Evolutionary conservation across 1,140 invertebrate species (phyloP).

Genomic region (Drosophila arawakana): DNA sequence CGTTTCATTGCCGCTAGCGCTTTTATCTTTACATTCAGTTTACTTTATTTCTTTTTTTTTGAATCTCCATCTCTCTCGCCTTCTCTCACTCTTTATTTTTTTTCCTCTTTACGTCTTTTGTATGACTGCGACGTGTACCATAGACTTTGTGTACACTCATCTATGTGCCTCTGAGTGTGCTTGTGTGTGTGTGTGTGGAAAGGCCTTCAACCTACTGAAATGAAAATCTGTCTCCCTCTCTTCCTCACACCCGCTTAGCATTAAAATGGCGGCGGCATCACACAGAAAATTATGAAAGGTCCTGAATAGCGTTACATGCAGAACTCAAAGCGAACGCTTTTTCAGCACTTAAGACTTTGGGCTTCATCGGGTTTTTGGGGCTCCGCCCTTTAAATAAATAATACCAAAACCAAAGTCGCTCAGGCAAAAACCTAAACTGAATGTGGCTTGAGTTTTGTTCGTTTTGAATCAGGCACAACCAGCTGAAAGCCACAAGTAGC

Average conservation of each 20-base stretch:
- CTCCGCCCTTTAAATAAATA: constrained; percentile 67
- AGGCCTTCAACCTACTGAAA: constrained; percentile 21
- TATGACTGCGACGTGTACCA: constrained; percentile 55
- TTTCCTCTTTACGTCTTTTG: constrained; percentile 43
- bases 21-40: constrained; percentile 77
- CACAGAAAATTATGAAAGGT: constrained; percentile 68
- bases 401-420: constrained; percentile 47
- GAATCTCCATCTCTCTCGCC: not conserved
- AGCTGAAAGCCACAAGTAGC: constrained; percentile 59
- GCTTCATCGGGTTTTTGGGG: constrained; percentile 72
- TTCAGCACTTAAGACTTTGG: constrained; percentile 67
- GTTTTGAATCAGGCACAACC: constrained; percentile 22
- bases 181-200: constrained; percentile 8
- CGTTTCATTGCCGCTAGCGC: constrained; percentile 59
- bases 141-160: constrained; percentile 11
- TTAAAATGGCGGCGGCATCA: constrained; percentile 44
- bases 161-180: not conserved
- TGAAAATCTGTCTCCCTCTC: constrained; percentile 16
- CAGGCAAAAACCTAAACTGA: constrained; percentile 24
- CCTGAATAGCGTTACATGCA: constrained; percentile 31
- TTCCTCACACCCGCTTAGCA: constrained; percentile 4
- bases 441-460: not conserved
- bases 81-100: not conserved
- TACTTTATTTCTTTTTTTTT: constrained; percentile 72
- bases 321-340: constrained; percentile 62